Base-by-base conservation (phyloP, 2,113 vertebrate species). In the Cephalopterus ornatus region DNA sequence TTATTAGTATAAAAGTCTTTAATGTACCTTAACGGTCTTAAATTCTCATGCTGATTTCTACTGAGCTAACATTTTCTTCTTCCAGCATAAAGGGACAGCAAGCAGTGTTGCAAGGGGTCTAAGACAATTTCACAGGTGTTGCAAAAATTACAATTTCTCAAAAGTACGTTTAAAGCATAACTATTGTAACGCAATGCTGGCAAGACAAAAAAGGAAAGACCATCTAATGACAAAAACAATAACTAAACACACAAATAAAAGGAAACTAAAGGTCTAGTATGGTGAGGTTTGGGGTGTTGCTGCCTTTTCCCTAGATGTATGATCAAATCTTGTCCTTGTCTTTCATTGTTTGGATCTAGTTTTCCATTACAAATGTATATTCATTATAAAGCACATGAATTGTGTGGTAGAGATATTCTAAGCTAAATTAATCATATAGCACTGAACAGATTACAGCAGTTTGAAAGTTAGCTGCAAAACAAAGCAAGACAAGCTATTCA, bases 401-500 rank as follows among this genome's bases (percentile, higher is more conserved):
- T 81, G 23, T 55, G 44, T 1, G 16, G 53, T 78, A 47, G 37
- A 93, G 89, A 66, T 62, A 91, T 23, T 94, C 82, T 65, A 75
- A 77, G 37, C 19, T 70, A 67, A 93, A 94, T 92, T 55, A 66
- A 92, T 78, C 15, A 68, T 26, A 35, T 49, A 94, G 61, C 33
- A 33, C 14, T 47, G 33, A 90, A 70, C 46, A 84, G 39, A 93
- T 63, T n/a, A 88, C 22, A 86, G n/a, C 44, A 74, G 72, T 74
- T 96, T 35, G 15, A 73, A 95, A 90, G 68, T 81, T 30, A 85
- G 62, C 21, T 71, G n/a, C 44, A 85, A 88, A 96, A 89, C 27
- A 91, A 92, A 88, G 49, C 27, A 85, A 93, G 59, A 19, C 84
- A 63, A 85, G 78, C 42, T 52, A 11, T 82, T 82, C 65, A 86